Base-by-base conservation (phyloP, 1,140 invertebrate species). In the Aphelenchoides fujianensis region DNA sequence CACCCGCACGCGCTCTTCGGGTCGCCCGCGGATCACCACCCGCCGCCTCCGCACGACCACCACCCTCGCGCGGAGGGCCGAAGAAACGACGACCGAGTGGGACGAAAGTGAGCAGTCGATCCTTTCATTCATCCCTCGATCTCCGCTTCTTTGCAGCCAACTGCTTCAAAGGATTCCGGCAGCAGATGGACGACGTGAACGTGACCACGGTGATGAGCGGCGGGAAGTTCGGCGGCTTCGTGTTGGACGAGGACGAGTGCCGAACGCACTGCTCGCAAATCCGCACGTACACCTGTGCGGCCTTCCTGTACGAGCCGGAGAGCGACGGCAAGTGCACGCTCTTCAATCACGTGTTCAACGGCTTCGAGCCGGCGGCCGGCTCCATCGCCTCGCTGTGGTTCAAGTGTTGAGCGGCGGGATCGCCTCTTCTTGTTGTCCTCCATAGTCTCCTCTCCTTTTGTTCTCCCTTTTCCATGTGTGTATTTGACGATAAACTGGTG, bases 311-410 rank as follows among this genome's bases (percentile, higher is more conserved):
- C 31, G 70, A 72, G 34, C 70, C 70, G 34, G 70, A 72, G 19
- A 72, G 32, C 35, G 27, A 74, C n/a, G 70, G 70, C 27, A 72
- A 72, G 48, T 72, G 69, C 70, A 72, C 70, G 7, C 7, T 72
- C 27, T 72, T 72, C 34, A 28, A 53, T n/a, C 41, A 64, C 37
- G 28, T 71, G 37, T 63, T 72, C 37, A 74, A 74, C 28, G 54
- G 69, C 35, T 27, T 75, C 5, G 48, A 54, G 23, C 28, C 30
- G 16, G 37, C 52, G 31, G 9, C 16, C 31, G n/a, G 48, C 30
- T 74, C 70, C 19, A n/a, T 19, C 32, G 30, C 70, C 5, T 32
- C 71, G 28, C 19, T 72, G 16, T 72, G 69, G 70, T 62, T 73
- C 2, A 72, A 73, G 61, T 72, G 70, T 74, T 72, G 62, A 72